phyloP scores from a whole-genome alignment of 2,113 vertebrate species.

The Triplophysa siluroides region DNA sequence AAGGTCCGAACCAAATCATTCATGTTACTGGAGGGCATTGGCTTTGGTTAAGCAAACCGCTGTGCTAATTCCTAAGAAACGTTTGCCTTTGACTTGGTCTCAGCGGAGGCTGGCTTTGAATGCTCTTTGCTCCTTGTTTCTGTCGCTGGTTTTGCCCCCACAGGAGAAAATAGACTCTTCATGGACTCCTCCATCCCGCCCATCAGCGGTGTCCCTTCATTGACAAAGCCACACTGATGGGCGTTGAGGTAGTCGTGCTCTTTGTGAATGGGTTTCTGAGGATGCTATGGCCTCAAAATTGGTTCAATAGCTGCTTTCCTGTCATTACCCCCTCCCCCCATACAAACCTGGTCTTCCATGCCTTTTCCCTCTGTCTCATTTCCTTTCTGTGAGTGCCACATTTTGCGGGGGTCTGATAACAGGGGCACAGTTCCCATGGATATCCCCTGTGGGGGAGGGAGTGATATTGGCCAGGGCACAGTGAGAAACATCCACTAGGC shows the following conservation, averaged over 20 bases:
- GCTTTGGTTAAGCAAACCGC: slow-evolving; percentile 27
- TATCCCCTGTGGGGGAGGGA: slow-evolving; percentile 63
- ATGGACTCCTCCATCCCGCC: slow-evolving; percentile 30
- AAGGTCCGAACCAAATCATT: slow-evolving; percentile 20
- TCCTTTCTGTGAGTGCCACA: slow-evolving; percentile 48
- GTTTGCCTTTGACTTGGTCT: slow-evolving; percentile 7
- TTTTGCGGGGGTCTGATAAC: slow-evolving; percentile 58
- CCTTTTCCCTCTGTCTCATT: slow-evolving; percentile 35
- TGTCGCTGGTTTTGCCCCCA: neutral
- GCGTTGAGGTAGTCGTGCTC: slow-evolving; percentile 7
- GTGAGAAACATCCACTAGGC: slow-evolving; percentile 59
- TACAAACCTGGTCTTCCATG: slow-evolving; percentile 41
- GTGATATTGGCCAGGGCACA: slow-evolving; percentile 73
- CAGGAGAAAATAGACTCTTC: slow-evolving; percentile 9
- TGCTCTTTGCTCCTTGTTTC: slow-evolving; percentile 11
- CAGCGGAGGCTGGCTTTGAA: slow-evolving; percentile 15
- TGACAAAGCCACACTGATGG: slow-evolving; percentile 28
- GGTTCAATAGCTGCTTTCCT: slow-evolving; percentile 52
- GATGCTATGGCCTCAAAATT: slow-evolving; percentile 39
- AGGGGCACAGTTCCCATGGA: slow-evolving; percentile 69
- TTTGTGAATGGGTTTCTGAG: slow-evolving; percentile 46
- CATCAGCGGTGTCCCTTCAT: slow-evolving; percentile 42
- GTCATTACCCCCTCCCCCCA: slow-evolving; percentile 47
- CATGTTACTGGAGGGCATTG: slow-evolving; percentile 30
- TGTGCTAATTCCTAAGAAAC: slow-evolving; percentile 47